Evolutionary conservation across 2,888 invertebrate species (phyloP), one percentile per base, ranked within the genome.

Genomic region (Trachelus troglodyta): DNA sequence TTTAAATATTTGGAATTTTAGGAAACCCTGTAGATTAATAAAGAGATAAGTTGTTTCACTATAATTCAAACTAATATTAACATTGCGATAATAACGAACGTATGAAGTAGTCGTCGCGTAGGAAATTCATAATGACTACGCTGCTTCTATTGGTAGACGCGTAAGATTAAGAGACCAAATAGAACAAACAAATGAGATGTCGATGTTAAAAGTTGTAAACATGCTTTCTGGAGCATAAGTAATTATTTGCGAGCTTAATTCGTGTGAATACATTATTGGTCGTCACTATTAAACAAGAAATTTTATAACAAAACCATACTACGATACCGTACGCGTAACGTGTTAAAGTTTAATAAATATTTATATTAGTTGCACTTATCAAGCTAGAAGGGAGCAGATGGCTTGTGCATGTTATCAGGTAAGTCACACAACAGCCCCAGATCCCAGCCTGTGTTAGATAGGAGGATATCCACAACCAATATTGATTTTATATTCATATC

Each of bases 341-440:
- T 56, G 71, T 71, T n/a, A 71, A 34, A 34, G 12, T 71, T 75
- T 75, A 34, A 78, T 76, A 77, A 75, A 77, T 79, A 74, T 69
- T 71, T 77, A 34, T 75, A 69, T 35, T 9, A 78, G 71, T 75
- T 74, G 76, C 56, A 76, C 74, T 81, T 82, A 83, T 83, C 81
- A 75, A 81, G 73, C 75, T 74, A 79, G 77, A 80, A 74, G 76
- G 9, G 23, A 80, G 83, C 86, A 86, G 85, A 86, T 86, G 86
- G 84, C 73, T 80, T 69, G 77, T 74, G 79, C 75, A 74, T 73
- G 78, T 85, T 86, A 86, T 86, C 86, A 83, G 83, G 56, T 80
- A 84, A 79, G 81, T 79, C 81, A 79, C 77, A 82, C 80, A 84
- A 78, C 56, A 78, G 76, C 75, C 79, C 80, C 76, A 37, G 73